phyloP scores from a whole-genome alignment of 2,797 vertebrate species.

The Danio tinwini region DNA sequence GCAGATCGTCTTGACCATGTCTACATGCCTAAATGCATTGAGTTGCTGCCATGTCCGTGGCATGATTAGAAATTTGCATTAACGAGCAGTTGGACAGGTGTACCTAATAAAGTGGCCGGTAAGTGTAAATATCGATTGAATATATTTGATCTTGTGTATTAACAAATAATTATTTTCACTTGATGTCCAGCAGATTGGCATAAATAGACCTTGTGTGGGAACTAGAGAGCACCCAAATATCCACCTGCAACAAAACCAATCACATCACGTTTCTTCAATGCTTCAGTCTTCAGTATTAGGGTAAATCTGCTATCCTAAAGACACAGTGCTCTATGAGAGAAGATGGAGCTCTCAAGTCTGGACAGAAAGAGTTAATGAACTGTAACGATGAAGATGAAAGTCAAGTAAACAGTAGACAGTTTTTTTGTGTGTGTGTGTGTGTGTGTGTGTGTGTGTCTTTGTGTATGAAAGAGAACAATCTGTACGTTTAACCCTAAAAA shows the following conservation, averaged over 20 bases:
- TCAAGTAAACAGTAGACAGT: neutral
- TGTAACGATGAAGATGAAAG: neutral
- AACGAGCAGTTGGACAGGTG: no score
- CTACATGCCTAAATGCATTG: no score
- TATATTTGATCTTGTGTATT: neutral
- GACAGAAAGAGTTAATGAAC: constrained; percentile 1
- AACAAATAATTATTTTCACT: neutral
- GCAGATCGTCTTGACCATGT: no score
- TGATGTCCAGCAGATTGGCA: neutral
- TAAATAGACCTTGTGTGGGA: no score
- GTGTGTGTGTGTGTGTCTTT: neutral
- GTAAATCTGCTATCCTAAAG: neutral
- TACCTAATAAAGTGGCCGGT: no score
- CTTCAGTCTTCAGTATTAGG: neutral
- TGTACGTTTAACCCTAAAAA: neutral
- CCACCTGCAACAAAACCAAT: neutral
- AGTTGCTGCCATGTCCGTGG: no score
- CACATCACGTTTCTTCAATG: neutral
- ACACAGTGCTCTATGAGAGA: neutral
- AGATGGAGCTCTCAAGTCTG: neutral
- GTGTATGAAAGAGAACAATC: neutral
- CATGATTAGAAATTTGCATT: no score
- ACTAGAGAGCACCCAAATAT: neutral
- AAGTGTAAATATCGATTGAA: neutral
- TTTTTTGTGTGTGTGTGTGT: neutral